These are phyloP conservation scores for Glaucidium brasilianum DNA, from an alignment of 2,113 vertebrate species.

Conservation along the genomic window DNA sequence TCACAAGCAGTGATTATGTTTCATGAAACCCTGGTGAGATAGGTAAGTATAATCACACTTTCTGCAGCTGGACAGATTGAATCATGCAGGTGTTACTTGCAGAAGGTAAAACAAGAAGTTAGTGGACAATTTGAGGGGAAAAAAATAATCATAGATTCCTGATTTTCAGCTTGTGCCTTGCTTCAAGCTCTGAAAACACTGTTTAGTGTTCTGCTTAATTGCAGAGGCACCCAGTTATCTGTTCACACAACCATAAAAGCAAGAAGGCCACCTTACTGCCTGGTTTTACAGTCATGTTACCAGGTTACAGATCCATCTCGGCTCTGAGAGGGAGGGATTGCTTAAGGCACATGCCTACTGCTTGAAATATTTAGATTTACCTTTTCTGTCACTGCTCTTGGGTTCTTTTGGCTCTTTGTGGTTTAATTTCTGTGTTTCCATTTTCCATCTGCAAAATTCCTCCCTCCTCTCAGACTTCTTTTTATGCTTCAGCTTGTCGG, in stretches of 20 bases:
- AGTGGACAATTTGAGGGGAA: not conserved
- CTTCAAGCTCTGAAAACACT: not conserved
- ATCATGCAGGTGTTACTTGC: not conserved
- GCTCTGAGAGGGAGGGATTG: not conserved
- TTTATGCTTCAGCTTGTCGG: not conserved
- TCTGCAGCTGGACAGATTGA: not conserved
- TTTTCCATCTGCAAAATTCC: not conserved
- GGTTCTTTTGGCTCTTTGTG: not conserved
- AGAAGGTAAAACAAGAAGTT: not conserved
- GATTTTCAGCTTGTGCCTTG: not conserved
- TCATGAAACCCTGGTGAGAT: not conserved
- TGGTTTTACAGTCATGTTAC: rapidly evolving
- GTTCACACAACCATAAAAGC: too few species aligned
- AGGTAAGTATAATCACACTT: not conserved
- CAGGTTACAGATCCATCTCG: rapidly evolving
- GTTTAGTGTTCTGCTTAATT: not conserved
- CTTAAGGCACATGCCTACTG: rapidly evolving
- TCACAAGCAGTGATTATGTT: not conserved
- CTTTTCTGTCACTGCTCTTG: not conserved
- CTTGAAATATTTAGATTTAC: not conserved
- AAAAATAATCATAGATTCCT: not conserved
- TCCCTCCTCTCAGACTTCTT: not conserved
- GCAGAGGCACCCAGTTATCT: not conserved
- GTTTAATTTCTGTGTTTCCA: not conserved
- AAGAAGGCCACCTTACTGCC: not conserved